Evolutionary conservation across 2,888 invertebrate species (phyloP), one percentile per base, ranked within the genome.

Genomic region (Drosophila monieri): DNA sequence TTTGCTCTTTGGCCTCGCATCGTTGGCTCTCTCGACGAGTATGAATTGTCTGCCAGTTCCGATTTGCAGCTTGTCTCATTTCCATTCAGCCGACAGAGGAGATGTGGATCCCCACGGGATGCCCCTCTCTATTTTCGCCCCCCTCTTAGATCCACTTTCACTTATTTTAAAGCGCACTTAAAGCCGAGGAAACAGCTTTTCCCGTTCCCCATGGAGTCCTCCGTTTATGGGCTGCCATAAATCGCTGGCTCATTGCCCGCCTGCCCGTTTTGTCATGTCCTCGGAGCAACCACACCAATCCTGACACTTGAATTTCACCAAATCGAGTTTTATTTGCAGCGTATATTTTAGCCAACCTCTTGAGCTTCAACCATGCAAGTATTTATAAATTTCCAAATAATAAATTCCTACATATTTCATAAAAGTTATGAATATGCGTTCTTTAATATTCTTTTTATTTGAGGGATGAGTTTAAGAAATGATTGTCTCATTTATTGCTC

Each of bases 61-160:
- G 64, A 57, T 67, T 67, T 68, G 62, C 68, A 60, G 72, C 52
- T 41, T 69, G 68, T 69, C 73, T 55, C 54, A 64, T 64, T 64
- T 73, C 54, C 46, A 62, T 62, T 66, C 32, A 18, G 18, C 32
- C 52, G 47, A 23, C 53, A 37, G 39, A 46, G 47, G 39, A 39
- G 44, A 27, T 27, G 52, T 48, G 30, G 9, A 23, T 9, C n/a
- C 43, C 10, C 58, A 23, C n/a, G 3, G 23, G 10, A 14, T 27
- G 10, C 3, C 6, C 15, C 3, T 6, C 48, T 30, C 30, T 12
- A 27, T 6, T 27, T 27, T 12, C n/a, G n/a, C 3, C 3, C 10
- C n/a, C 15, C 15, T 15, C 41, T 9, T 10, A 18, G 1, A 6
- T 18, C 9, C 10, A 32, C 32, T 12, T 32, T 25, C 27, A 44